Evolutionary conservation across 2,797 vertebrate species (phyloP).

Genomic region (Centropyge bicolor): DNA sequence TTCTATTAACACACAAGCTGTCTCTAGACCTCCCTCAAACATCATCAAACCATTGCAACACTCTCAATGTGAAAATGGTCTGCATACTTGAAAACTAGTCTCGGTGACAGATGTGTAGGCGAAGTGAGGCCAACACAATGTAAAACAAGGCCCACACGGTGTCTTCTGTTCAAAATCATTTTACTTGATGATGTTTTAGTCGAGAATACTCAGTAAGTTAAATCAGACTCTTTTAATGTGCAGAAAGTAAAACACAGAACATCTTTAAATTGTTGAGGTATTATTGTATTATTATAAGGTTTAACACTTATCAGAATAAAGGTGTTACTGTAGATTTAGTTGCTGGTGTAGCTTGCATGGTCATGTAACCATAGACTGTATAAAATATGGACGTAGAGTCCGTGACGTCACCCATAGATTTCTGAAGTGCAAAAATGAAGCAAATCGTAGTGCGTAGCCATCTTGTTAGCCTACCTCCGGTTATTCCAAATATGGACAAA

Average conservation of each 20-base stretch:
- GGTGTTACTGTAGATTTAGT: slow-evolving; percentile 24
- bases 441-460: too few species aligned
- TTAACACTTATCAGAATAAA: slow-evolving; percentile 15
- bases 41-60: background rate
- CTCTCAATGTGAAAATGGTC: slow-evolving; percentile 31
- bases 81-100: slow-evolving; percentile 13
- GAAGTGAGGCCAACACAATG: slow-evolving; percentile 3
- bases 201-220: background rate
- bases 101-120: slow-evolving; percentile 40
- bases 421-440: too few species aligned
- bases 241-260: background rate
- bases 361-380: too few species aligned
- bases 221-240: background rate
- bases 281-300: background rate
- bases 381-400: too few species aligned
- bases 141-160: slow-evolving; percentile 30
- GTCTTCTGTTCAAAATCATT: slow-evolving; percentile 17
- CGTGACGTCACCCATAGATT: too few species aligned
- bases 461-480: too few species aligned
- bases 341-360: slow-evolving; percentile 3
- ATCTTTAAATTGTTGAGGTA: background rate
- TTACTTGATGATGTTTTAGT: slow-evolving; percentile 25
- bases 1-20: slow-evolving; percentile 6
- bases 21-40: slow-evolving; percentile 9
- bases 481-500: too few species aligned